Evolutionary conservation across 1,140 invertebrate genomes (phyloP), one percentile per base, ranked within the genome.

Genomic region (Drosophila santomea): DNA sequence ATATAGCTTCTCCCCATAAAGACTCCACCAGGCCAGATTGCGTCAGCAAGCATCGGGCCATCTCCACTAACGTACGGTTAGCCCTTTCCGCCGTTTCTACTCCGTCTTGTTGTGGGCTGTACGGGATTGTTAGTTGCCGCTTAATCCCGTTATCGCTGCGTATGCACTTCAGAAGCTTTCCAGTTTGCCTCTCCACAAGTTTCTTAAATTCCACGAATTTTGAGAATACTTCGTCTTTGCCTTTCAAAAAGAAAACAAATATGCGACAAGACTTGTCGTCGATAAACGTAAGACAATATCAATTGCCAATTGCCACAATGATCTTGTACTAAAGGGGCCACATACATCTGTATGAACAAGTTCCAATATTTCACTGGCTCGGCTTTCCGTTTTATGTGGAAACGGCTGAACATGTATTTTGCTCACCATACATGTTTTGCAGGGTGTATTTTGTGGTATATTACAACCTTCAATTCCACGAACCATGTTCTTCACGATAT

Each of bases 201-300:
- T 41, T 14, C 36, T 39, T 39, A 39, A 25, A 39, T 12, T 55
- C 36, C 10, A 55, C 20, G 2, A 55, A 25, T 25, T 17, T 17
- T 17, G 17, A 17, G 17, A 17, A 17, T 17, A 56, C 54, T 2
- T 56, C 54, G 36, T 41, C 20, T 56, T 56, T 56, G 14, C 35
- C 35, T 54, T 39, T 55, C 12, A 38, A 6, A 54, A 54, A 54
- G 17, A n/a, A 38, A 36, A 23, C 51, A 54, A 54, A 38, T 2
- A 38, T 54, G 32, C 51, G 28, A 14, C 51, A 32, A 3, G 51
- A 54, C 51, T 54, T 54, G 32, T 54, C 32, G 20, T 52, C 52
- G 35, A 55, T 39, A 10, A 39, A 55, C 17, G 17, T 39, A 0
- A 39, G 20, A 35, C 39, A 36, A 8, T 36, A 36, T 36, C 35